phyloP scores from a whole-genome alignment of 2,888 invertebrate species.

The Lypha dubia region DNA sequence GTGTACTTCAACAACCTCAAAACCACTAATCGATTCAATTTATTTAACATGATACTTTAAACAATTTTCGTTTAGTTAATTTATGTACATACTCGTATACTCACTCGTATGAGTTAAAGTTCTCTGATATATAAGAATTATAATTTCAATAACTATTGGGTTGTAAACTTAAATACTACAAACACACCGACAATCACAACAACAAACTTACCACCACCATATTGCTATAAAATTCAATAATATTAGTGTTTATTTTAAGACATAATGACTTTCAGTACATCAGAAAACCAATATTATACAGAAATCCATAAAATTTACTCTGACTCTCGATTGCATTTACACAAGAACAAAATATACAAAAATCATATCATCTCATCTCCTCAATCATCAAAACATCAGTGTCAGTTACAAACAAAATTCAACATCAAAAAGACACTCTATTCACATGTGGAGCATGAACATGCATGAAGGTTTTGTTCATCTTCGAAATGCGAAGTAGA shows the following conservation, averaged over 20 bases:
- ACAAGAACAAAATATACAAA: slow-evolving; percentile 4
- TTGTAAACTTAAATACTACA: not conserved
- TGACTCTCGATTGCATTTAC: not conserved
- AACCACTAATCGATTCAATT: too few species aligned
- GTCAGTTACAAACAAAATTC: slow-evolving; percentile 53
- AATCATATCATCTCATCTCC: slow-evolving; percentile 40
- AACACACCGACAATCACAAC: not conserved
- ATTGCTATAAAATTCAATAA: slow-evolving; percentile 43
- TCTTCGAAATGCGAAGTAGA: not conserved
- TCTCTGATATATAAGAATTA: not conserved
- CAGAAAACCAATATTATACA: slow-evolving; percentile 20
- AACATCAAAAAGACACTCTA: slow-evolving; percentile 37
- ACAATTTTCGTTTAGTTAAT: too few species aligned
- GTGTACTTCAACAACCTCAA: too few species aligned
- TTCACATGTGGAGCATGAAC: not conserved
- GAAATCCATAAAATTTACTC: not conserved
- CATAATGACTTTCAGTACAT: slow-evolving; percentile 49
- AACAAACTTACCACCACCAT: not conserved
- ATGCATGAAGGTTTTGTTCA: not conserved
- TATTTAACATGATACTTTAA: too few species aligned
- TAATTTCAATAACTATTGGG: slow-evolving; percentile 6
- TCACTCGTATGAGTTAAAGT: too few species aligned
- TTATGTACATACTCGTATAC: too few species aligned
- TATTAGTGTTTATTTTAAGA: slow-evolving; percentile 49
- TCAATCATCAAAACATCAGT: slow-evolving; percentile 59